Conservation (phyloP, 2,797 vertebrate genomes). For the Phrynocephalus guinanensis region DNA sequence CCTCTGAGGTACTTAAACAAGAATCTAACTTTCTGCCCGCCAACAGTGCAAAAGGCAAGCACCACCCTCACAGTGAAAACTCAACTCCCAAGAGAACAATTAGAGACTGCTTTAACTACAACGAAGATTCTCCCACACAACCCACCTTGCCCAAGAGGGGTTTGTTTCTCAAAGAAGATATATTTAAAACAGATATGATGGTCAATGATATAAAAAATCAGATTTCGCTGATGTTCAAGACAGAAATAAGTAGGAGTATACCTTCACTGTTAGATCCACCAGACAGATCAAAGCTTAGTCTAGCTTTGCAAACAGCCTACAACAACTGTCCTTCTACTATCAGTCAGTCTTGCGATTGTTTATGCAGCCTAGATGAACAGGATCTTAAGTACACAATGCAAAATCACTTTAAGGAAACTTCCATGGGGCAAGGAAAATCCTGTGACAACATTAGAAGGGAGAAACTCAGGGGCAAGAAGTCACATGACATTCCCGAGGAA, state of each 20-base stretch:
- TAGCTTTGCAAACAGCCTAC: slow-evolving; percentile 86
- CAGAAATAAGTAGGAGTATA: slow-evolving; percentile 88
- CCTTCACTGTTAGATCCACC: slow-evolving; percentile 86
- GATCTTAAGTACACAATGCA: slow-evolving; percentile 73
- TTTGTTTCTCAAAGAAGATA: slow-evolving; percentile 81
- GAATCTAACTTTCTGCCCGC: slow-evolving; percentile 68
- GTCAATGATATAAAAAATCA: slow-evolving; percentile 63
- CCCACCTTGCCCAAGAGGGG: slow-evolving; percentile 89
- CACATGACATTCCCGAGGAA: slow-evolving; percentile 57
- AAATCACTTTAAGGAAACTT: slow-evolving; percentile 70
- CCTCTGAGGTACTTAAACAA: slow-evolving; percentile 49
- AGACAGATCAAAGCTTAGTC: slow-evolving; percentile 89
- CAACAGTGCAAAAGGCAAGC: slow-evolving; percentile 63
- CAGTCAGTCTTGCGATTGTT: slow-evolving; percentile 88
- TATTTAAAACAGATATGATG: slow-evolving; percentile 66
- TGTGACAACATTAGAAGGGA: slow-evolving; percentile 71
- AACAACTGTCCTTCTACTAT: slow-evolving; percentile 74
- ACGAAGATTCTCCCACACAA: slow-evolving; percentile 87
- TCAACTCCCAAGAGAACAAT: slow-evolving; percentile 85
- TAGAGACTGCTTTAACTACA: slow-evolving; percentile 84
- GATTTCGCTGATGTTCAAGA: slow-evolving; percentile 77
- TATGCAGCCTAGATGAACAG: slow-evolving; percentile 78
- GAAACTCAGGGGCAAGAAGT: slow-evolving; percentile 71
- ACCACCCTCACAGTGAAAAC: slow-evolving; percentile 76
- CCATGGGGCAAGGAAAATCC: slow-evolving; percentile 63